Evolutionary conservation across 2,113 vertebrate genomes (phyloP).

Genomic region (Hippocampus mohnikei): DNA sequence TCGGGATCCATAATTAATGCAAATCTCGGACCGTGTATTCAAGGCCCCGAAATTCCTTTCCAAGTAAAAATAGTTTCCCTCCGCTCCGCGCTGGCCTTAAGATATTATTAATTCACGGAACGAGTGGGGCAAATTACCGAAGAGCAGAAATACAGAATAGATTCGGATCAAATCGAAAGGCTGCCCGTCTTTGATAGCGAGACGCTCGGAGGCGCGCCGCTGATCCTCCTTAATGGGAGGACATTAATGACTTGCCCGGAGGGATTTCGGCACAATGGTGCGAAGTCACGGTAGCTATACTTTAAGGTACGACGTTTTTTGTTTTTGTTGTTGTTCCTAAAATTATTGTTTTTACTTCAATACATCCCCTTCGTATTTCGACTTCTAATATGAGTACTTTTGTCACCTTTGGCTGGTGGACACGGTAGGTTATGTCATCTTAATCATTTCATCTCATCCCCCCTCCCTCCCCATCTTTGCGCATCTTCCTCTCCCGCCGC

Average conservation of each 20-base stretch:
- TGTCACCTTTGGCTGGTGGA: neutral
- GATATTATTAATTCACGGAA: slow-evolving; percentile 57
- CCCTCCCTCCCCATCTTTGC: slow-evolving; percentile 44
- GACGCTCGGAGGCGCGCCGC: slow-evolving; percentile 38
- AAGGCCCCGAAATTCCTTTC: slow-evolving; percentile 54
- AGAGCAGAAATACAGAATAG: slow-evolving; percentile 38
- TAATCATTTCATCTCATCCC: slow-evolving; percentile 61
- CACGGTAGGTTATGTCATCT: slow-evolving; percentile 58
- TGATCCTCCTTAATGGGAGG: slow-evolving; percentile 16
- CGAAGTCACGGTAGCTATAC: neutral
- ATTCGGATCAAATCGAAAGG: slow-evolving; percentile 50
- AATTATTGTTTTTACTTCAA: no score
- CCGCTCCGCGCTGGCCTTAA: slow-evolving; percentile 55
- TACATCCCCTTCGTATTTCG: neutral
- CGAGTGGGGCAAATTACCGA: slow-evolving; percentile 22
- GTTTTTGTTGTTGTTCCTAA: no score
- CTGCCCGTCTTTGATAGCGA: slow-evolving; percentile 43
- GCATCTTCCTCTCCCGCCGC: slow-evolving; percentile 31
- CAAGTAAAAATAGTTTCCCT: slow-evolving; percentile 62
- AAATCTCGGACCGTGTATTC: slow-evolving; percentile 67
- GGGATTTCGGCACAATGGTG: slow-evolving; percentile 12
- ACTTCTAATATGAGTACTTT: neutral
- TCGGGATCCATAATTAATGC: slow-evolving; percentile 67
- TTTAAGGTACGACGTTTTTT: no score
- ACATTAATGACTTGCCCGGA: slow-evolving; percentile 40